Conservation (phyloP, 2,888 invertebrate genomes). For the Nymphalis c-album region DNA sequence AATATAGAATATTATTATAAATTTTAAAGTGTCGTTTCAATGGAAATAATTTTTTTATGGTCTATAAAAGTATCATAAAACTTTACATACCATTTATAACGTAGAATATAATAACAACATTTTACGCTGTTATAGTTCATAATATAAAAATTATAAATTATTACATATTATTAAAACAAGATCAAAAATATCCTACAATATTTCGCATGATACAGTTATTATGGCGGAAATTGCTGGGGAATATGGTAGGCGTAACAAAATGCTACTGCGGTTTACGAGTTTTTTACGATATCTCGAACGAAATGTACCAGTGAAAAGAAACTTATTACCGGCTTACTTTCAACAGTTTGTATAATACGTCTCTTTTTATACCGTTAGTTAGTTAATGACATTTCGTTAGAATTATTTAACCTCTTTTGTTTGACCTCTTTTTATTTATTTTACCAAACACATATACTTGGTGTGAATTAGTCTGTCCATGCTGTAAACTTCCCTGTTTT, state of each 20-base stretch:
- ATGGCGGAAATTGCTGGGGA: constrained; percentile 14
- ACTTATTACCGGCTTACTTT: constrained; percentile 29
- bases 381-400: too few relatives aligned
- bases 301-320: constrained; percentile 21
- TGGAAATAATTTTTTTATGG: too few relatives aligned
- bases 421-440: too few relatives aligned
- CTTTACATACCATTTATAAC: too few relatives aligned
- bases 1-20: neutral
- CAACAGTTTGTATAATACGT: constrained; percentile 2
- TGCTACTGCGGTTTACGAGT: constrained; percentile 27
- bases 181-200: neutral
- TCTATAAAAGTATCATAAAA: too few relatives aligned
- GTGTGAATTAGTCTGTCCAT: too few relatives aligned
- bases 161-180: neutral
- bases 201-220: constrained; percentile 10
- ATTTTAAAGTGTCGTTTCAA: neutral
- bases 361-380: neutral
- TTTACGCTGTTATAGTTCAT: neutral
- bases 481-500: too few relatives aligned
- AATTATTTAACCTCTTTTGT: too few relatives aligned
- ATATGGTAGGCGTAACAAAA: constrained; percentile 31
- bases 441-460: too few relatives aligned
- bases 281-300: constrained; percentile 29
- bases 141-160: neutral
- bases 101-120: too few relatives aligned